A percentile compares a stretch with the other conserved stretches of the same genome.
Conservation (phyloP, 1,140 invertebrate genomes). For the Drosophila elegans region DNA sequence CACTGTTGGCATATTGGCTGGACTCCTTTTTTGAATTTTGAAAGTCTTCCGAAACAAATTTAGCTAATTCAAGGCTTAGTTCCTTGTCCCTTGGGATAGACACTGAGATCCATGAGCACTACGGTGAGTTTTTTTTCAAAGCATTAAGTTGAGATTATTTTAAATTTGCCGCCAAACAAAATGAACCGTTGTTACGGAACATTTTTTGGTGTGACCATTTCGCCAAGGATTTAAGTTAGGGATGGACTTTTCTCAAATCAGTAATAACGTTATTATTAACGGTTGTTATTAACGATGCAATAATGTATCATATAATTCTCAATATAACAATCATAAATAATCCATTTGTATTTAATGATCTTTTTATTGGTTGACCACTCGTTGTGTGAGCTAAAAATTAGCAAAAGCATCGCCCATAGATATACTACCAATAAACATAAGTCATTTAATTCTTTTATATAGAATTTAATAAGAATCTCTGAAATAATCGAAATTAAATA, state of each 20-base stretch:
- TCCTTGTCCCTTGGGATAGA: background rate
- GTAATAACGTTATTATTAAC: background rate
- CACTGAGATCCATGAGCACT: background rate
- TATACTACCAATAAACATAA: too few relatives aligned
- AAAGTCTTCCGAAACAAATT: background rate
- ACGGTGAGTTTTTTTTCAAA: background rate
- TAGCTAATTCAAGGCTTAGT: background rate
- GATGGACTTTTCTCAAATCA: conserved; percentile 1
- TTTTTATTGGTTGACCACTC: too few relatives aligned
- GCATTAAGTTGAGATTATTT: background rate
- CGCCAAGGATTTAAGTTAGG: background rate
- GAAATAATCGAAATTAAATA: too few relatives aligned
- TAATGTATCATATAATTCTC: too few relatives aligned
- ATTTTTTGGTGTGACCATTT: conserved; percentile 4
- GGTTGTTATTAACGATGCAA: background rate
- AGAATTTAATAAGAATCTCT: too few relatives aligned
- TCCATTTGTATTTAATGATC: too few relatives aligned
- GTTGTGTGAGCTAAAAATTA: too few relatives aligned
- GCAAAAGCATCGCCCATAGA: too few relatives aligned
- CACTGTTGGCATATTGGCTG: conserved; percentile 9
- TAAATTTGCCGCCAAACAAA: conserved; percentile 4
- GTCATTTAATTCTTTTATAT: too few relatives aligned
- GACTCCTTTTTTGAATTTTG: conserved; percentile 19
- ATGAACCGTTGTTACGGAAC: conserved; percentile 12
- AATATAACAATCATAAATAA: too few relatives aligned